Conservation (phyloP, 37 sponge, comb jelly and placozoan genomes). For the Geodia barretti region DNA sequence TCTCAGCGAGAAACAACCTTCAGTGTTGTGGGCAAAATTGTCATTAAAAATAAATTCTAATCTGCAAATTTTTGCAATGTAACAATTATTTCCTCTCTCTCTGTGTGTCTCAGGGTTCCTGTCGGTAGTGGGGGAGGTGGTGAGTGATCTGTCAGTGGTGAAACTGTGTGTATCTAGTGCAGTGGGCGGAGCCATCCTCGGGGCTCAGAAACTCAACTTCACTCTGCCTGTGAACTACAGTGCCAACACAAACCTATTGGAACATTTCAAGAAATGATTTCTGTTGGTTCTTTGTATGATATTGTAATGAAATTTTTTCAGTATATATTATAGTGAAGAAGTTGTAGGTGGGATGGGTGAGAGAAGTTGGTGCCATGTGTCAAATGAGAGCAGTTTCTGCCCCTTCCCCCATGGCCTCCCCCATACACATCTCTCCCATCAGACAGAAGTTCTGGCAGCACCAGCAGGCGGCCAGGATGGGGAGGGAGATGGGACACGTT, state of each 20-base stretch:
- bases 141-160: conserved; percentile 36
- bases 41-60: too few relatives aligned
- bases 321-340: too few relatives aligned
- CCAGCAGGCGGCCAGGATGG: conserved; percentile 28
- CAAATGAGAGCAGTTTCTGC: background rate
- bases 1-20: too few relatives aligned
- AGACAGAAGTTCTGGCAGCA: conserved; percentile 22
- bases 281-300: too few relatives aligned
- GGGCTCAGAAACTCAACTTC: conserved; percentile 62
- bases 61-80: background rate
- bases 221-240: conserved; percentile 67
- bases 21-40: too few relatives aligned
- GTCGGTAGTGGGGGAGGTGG: conserved; percentile 9
- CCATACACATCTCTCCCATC: conserved; percentile 19
- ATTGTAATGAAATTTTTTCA: too few relatives aligned
- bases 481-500: conserved; percentile 34
- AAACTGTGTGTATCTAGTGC: conserved; percentile 53
- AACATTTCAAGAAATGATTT: conserved; percentile 40
- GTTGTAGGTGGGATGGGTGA: too few relatives aligned
- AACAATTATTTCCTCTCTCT: background rate
- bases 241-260: conserved; percentile 37
- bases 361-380: too few relatives aligned
- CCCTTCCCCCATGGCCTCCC: conserved; percentile 18
- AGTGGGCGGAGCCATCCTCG: conserved; percentile 83
- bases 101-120: conserved; percentile 51